These are phyloP conservation scores for Dryobota labecula DNA, from an alignment of 2,888 invertebrate species.

Conservation along the genomic window DNA sequence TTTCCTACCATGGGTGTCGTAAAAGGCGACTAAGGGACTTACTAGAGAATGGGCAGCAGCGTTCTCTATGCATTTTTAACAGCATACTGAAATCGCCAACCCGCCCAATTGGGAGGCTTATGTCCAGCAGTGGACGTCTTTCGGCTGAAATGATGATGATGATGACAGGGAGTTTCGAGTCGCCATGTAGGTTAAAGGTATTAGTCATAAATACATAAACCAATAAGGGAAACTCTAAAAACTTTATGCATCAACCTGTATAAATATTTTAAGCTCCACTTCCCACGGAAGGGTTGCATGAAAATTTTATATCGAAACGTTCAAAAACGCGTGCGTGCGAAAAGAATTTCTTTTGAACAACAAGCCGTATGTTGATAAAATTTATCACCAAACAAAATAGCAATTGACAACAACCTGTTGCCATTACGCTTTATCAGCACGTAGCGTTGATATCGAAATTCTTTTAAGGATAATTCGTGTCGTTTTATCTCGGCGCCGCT, in stretches of 20 bases:
- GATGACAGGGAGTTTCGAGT: slow-evolving; percentile 35
- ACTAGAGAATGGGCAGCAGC: too few species aligned
- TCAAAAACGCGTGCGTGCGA: slow-evolving; percentile 12
- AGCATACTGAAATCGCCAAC: too few species aligned
- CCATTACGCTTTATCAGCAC: slow-evolving; percentile 70
- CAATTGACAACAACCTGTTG: slow-evolving; percentile 74
- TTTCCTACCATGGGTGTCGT: too few species aligned
- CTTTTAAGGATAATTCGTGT: slow-evolving; percentile 71
- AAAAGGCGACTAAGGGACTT: too few species aligned
- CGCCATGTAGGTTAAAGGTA: slow-evolving; percentile 36
- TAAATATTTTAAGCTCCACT: slow-evolving; percentile 26
- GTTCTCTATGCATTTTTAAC: too few species aligned
- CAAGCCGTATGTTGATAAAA: slow-evolving; percentile 61
- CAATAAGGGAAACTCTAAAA: slow-evolving; percentile 43
- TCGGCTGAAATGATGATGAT: too few species aligned
- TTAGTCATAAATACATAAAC: slow-evolving; percentile 42
- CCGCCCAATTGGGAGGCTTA: too few species aligned
- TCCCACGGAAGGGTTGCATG: neutral
- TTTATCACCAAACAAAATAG: slow-evolving; percentile 68
- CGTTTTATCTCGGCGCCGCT: slow-evolving; percentile 67
- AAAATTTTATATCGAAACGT: slow-evolving; percentile 11
- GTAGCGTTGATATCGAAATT: slow-evolving; percentile 71
- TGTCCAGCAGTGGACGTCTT: too few species aligned
- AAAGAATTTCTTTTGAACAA: slow-evolving; percentile 32
- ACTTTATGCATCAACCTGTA: slow-evolving; percentile 25